These are phyloP conservation scores for Chrysopa pallens DNA, from an alignment of 1,140 invertebrate species.

Conservation along the genomic window DNA sequence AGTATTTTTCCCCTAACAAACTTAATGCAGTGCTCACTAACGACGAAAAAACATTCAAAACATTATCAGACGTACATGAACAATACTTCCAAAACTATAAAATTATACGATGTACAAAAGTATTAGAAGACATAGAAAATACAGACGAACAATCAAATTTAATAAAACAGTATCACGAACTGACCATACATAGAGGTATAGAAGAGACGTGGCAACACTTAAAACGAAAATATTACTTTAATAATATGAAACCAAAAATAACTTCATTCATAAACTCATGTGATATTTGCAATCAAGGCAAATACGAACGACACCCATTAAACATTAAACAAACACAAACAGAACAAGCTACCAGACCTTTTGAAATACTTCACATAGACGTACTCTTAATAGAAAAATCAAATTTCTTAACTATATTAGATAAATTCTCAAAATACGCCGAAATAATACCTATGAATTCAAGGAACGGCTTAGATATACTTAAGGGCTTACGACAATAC, in stretches of 20 bases:
- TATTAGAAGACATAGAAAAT: constrained; percentile 2
- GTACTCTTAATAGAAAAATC: neutral
- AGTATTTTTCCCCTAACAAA: neutral
- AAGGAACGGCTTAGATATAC: constrained; percentile 1
- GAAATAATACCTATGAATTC: constrained; percentile 1
- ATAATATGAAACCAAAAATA: neutral
- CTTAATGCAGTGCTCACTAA: neutral
- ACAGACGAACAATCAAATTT: constrained; percentile 5
- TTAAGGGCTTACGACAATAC: neutral
- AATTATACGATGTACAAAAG: neutral
- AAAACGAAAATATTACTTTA: neutral
- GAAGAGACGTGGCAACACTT: constrained; percentile 5
- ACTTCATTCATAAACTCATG: no score
- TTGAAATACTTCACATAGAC: neutral
- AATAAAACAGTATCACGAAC: constrained; percentile 6
- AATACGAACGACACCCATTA: no score
- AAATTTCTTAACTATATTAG: constrained; percentile 1
- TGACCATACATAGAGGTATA: constrained; percentile 7
- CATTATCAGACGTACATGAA: neutral
- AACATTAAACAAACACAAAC: neutral
- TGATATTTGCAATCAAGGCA: no score
- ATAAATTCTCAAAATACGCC: constrained; percentile 3
- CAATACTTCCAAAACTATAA: neutral
- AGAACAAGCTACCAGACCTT: neutral
- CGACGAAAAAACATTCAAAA: no score